Base-by-base conservation (phyloP, 2,797 vertebrate species). In the Artibeus jamaicensis region DNA sequence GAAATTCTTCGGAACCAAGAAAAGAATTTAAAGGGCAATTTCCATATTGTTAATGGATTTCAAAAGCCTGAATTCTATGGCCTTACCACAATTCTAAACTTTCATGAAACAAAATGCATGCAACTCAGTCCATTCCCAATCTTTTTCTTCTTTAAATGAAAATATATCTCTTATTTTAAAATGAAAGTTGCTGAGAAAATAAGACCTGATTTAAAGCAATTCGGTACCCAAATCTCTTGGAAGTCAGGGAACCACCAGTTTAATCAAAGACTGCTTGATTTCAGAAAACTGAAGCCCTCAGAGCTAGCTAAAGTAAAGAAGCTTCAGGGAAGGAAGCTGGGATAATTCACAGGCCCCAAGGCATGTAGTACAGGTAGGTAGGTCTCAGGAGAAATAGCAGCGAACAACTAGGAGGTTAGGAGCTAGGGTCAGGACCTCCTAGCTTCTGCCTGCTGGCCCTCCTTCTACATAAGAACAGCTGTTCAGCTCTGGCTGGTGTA, bases 111-210 rank as follows among this genome's bases (percentile, higher is more conserved):
- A 91, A 91, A 95, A 81, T 53, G 39, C 24, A 32, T 71, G 48
- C 39, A 70, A 70, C 50, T 92, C n/a, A 34, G 68, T 57, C 37
- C 55, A 84, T 62, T 82, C 46, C 82, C 89, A 85, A 19, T 59
- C n/a, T 1, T 86, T 78, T 71, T 73, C 82, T 85, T 86, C 71
- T 93, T 90, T 82, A 93, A 83, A 90, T 62, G 92, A 96, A 82
- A 83, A 87, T 50, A 24, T 57, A 84, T 44, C 67, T 90, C 73
- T 94, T 91, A 55, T 65, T 94, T 92, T 53, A 48, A 44, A 94
- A 88, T 85, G n/a, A 78, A 93, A 78, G 37, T 90, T 96, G 76
- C 70, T 93, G 67, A 93, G 83, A 92, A 93, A 93, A 94, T 37
- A 68, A 73, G 90, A 93, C 12, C 10, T 67, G 34, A 82, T 90